Evolutionary conservation across 1,140 invertebrate genomes (phyloP), one percentile per base, ranked within the genome.

Genomic region (Lucilia cuprina): DNA sequence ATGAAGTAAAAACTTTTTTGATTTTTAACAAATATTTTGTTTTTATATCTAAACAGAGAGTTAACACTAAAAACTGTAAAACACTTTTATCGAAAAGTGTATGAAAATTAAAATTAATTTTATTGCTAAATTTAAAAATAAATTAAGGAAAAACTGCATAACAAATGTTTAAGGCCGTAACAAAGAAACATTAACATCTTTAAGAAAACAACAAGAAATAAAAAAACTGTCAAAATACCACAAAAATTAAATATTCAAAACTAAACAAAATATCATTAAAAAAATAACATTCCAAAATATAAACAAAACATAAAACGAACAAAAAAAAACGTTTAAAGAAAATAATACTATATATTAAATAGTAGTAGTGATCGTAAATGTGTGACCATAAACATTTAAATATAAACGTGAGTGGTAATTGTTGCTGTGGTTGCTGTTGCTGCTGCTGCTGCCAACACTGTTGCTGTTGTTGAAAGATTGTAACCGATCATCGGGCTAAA

Each of bases 401-500:
- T 77, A 34, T 41, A 77, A 77, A 77, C 35, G 30, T 77, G 9
- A 77, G 2, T 17, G 13, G 8, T 74, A 13, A 30, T 41, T 77
- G 34, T 77, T 77, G 34, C 8, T 77, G 74, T 41, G 10, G 74
- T n/a, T 41, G 74, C 70, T 75, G 74, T 3, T 30, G 25, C 25
- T 3, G 25, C 25, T 3, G 3, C 25, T 30, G 50, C 5, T 75
- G 9, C 21, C n/a, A n/a, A n/a, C n/a, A n/a, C 25, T 3, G 3
- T 3, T 30, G 50, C 5, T 75, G 9, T 13, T 75, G 21, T 75
- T 55, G 50, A 70, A 70, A 70, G 10, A 70, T 41, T 41, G 41
- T 41, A 70, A 70, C n/a, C 19, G 41, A 41, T 70, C 10, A 70
- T 25, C 21, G 17, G 41, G 83, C 19, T 82, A 49, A 86, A 19